These are phyloP conservation scores for Amphiura filiformis DNA, from an alignment of 35 echinoderm and acorn worm species.

Conservation along the genomic window DNA sequence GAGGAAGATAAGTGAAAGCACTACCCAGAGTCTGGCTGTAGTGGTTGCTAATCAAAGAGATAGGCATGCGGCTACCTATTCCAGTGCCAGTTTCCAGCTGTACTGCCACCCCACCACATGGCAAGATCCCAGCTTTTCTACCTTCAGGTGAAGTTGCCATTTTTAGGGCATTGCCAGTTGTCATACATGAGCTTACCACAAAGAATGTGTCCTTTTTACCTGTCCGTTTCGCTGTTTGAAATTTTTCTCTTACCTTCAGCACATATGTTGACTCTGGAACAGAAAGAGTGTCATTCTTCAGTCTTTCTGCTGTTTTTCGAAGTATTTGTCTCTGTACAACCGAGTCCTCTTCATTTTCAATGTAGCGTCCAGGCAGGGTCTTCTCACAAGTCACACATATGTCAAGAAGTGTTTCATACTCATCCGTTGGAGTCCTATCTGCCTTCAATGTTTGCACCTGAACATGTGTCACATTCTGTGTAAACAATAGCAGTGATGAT, in stretches of 20 bases:
- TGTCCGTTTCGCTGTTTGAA: neutral
- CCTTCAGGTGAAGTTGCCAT: neutral
- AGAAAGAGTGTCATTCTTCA: neutral
- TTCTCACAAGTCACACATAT: neutral
- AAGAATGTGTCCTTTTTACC: constrained; percentile 1
- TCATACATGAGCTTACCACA: constrained; percentile 35
- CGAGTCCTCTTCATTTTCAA: neutral
- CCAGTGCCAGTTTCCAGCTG: neutral
- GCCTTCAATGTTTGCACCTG: constrained; percentile 20
- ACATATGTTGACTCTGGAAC: neutral
- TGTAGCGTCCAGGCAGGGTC: neutral
- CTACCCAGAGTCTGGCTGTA: neutral
- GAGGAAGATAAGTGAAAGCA: constrained; percentile 29
- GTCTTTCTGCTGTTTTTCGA: neutral
- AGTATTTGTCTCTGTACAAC: neutral
- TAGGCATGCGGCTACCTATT: neutral
- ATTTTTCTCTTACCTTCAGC: neutral
- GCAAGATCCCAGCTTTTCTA: constrained; percentile 31
- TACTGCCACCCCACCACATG: constrained; percentile 69
- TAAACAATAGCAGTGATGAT: constrained; percentile 60
- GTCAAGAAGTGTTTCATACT: neutral
- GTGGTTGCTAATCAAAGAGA: neutral
- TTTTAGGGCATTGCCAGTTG: neutral
- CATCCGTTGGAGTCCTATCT: neutral
- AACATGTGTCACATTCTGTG: constrained; percentile 59